These are phyloP conservation scores for Tenthredo mesomela DNA, from an alignment of 2,888 invertebrate genomes.

Conservation along the genomic window DNA sequence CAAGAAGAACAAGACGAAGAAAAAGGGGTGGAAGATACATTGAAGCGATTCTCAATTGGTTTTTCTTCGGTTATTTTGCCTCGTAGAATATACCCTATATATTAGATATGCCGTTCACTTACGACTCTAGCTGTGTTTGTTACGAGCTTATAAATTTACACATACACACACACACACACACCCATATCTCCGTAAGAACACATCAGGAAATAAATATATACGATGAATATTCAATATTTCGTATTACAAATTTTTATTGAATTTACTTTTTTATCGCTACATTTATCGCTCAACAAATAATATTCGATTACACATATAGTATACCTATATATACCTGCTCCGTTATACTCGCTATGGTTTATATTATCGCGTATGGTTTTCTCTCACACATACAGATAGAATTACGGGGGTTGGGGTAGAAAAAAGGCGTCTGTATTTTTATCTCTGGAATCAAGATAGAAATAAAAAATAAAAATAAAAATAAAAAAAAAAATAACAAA, in stretches of 20 bases:
- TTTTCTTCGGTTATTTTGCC: constrained; percentile 31
- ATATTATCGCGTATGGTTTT: constrained; percentile 1
- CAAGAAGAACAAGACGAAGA: not conserved
- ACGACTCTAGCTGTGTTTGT: not conserved
- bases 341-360: not conserved
- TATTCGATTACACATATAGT: not conserved
- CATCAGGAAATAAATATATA: not conserved
- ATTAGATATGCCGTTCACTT: not conserved
- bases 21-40: constrained; percentile 36
- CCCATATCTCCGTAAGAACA: too few species aligned
- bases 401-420: too few species aligned
- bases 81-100: not conserved
- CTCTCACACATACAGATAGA: too few species aligned
- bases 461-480: not conserved
- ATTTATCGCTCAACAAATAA: not conserved
- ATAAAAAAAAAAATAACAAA: not conserved
- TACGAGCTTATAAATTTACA: not conserved
- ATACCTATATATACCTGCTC: too few species aligned
- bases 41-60: constrained; percentile 42
- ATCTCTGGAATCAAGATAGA: not conserved
- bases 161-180: not conserved
- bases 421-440: not conserved
- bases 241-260: not conserved
- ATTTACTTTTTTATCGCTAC: not conserved
- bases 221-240: constrained; percentile 3